These are phyloP conservation scores for Pionites leucogaster DNA, from an alignment of 2,113 vertebrate genomes.

Conservation along the genomic window DNA sequence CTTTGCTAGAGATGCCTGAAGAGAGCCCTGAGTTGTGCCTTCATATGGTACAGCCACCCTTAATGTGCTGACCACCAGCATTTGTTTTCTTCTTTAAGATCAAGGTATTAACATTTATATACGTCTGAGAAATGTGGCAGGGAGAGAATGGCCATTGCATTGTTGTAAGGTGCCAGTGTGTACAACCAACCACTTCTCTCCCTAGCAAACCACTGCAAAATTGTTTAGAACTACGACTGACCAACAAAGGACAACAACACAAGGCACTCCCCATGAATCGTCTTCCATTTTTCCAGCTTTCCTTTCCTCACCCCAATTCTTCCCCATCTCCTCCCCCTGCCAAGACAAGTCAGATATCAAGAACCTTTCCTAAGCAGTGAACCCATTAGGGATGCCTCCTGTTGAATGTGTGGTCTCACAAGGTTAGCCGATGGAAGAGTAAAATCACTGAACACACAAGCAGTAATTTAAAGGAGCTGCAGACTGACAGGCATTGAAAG, in stretches of 20 bases:
- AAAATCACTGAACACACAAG: background rate
- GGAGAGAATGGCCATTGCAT: background rate
- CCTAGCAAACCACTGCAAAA: background rate
- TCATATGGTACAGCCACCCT: background rate
- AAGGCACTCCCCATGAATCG: background rate
- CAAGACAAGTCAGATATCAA: background rate
- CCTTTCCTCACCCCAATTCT: background rate
- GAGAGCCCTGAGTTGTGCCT: background rate
- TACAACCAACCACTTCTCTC: background rate
- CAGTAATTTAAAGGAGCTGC: slow-evolving; percentile 26
- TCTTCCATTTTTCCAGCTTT: background rate
- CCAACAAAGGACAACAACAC: background rate
- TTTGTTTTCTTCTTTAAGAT: background rate
- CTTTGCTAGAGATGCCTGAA: background rate
- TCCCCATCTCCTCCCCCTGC: background rate
- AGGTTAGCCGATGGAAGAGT: background rate
- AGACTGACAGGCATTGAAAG: slow-evolving; percentile 34
- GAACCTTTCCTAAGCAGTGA: background rate
- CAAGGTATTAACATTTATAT: background rate
- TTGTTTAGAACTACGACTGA: background rate
- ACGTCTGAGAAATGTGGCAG: background rate
- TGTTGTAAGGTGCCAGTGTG: background rate
- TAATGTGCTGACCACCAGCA: background rate
- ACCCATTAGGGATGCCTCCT: background rate
- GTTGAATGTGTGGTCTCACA: background rate